These are phyloP conservation scores for Anthopleura xanthogrammica DNA, from an alignment of 92 coral and sea anemone genomes.

Conservation along the genomic window DNA sequence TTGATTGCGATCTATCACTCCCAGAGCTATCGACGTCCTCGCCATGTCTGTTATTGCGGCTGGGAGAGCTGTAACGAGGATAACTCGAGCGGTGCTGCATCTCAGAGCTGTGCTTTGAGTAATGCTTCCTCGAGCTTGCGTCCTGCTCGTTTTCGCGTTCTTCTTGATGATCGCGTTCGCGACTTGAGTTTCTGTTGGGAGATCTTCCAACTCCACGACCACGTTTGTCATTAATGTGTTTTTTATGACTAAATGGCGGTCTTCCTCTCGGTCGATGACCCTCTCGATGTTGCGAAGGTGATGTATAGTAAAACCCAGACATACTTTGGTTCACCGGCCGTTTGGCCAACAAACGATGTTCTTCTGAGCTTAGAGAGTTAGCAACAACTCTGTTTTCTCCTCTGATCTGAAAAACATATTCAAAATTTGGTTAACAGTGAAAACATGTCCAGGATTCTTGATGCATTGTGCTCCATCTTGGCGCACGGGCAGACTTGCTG, in stretches of 20 bases:
- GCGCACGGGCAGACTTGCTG: neutral
- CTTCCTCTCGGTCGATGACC: slow-evolving; percentile 79
- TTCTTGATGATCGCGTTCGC: slow-evolving; percentile 61
- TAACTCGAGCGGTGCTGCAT: slow-evolving; percentile 33
- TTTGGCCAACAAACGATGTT: slow-evolving; percentile 38
- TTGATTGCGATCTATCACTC: slow-evolving; percentile 38
- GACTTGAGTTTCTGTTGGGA: slow-evolving; percentile 59
- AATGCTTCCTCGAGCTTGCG: slow-evolving; percentile 30
- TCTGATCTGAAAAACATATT: slow-evolving; percentile 57
- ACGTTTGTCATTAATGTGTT: slow-evolving; percentile 64
- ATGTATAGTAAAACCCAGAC: slow-evolving; percentile 79
- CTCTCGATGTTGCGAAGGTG: slow-evolving; percentile 81
- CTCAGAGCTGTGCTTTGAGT: slow-evolving; percentile 34
- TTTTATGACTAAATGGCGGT: slow-evolving; percentile 75
- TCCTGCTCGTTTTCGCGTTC: slow-evolving; percentile 51
- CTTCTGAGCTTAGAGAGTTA: slow-evolving; percentile 77
- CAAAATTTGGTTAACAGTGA: slow-evolving; percentile 10
- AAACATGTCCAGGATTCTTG: neutral
- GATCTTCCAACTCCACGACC: slow-evolving; percentile 63
- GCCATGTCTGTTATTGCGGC: slow-evolving; percentile 44
- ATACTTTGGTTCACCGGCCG: slow-evolving; percentile 51
- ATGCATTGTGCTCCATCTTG: slow-evolving; percentile 2
- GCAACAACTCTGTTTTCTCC: slow-evolving; percentile 65
- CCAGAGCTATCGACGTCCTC: slow-evolving; percentile 51
- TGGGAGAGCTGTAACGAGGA: slow-evolving; percentile 62